Conservation (phyloP, 2,888 invertebrate genomes). For the Thymelicus lineola region DNA sequence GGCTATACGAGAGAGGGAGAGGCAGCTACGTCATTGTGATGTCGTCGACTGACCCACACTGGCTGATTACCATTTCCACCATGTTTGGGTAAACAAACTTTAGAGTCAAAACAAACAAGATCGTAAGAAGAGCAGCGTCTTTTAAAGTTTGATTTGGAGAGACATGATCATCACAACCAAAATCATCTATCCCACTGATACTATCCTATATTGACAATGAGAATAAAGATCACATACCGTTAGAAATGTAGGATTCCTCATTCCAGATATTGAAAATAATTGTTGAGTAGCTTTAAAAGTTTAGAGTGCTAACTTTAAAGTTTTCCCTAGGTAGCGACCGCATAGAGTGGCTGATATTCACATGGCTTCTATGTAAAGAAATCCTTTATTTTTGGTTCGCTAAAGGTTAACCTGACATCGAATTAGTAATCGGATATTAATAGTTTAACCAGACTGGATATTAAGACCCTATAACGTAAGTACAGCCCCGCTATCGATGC, state of each 20-base stretch:
- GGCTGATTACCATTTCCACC: slow-evolving; percentile 17
- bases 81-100: slow-evolving; percentile 24
- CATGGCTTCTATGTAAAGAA: not conserved
- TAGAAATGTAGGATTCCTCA: no score
- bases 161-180: no score
- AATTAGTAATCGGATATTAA: not conserved
- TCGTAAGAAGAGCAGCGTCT: not conserved
- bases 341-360: not conserved
- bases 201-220: no score
- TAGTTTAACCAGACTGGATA: no score
- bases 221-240: no score
- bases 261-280: no score
- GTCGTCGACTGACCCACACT: slow-evolving; percentile 16
- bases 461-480: no score
- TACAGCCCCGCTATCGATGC: not conserved
- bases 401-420: not conserved
- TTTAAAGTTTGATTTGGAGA: no score
- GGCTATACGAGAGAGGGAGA: slow-evolving; percentile 52
- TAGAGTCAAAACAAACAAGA: slow-evolving; percentile 4
- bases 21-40: slow-evolving; percentile 50
- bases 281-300: no score
- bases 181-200: no score
- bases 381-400: not conserved
- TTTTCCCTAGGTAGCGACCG: not conserved
- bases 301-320: no score